These are phyloP conservation scores for Manis javanica DNA, from an alignment of 2,797 vertebrate species.

Conservation along the genomic window DNA sequence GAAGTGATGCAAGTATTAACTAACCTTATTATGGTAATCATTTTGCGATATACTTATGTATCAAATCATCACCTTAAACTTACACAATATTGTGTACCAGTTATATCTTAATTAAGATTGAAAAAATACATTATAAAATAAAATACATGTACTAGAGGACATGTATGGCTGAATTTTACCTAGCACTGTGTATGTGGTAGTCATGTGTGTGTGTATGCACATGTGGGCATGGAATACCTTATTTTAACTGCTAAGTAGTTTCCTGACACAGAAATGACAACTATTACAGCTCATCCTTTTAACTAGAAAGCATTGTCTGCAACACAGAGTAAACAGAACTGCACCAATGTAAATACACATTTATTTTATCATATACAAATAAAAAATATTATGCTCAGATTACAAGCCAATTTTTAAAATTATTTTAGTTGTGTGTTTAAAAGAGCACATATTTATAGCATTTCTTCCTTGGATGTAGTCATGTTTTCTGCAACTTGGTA, in stretches of 20 bases:
- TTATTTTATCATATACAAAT: constrained; percentile 48
- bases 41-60: not conserved
- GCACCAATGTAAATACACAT: constrained; percentile 48
- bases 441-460: constrained; percentile 71
- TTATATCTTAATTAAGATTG: too few relatives aligned
- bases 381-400: constrained; percentile 48
- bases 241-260: not conserved
- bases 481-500: constrained; percentile 39
- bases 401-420: not conserved
- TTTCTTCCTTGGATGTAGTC: constrained; percentile 72
- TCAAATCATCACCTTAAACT: not conserved
- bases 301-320: not conserved
- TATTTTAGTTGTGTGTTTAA: constrained; percentile 57
- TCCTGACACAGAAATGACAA: not conserved
- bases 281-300: not conserved
- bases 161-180: not conserved
- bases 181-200: not conserved
- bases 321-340: not conserved
- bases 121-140: not conserved
- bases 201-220: too few relatives aligned
- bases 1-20: not conserved
- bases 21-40: not conserved
- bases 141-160: too few relatives aligned
- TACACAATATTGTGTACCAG: not conserved
- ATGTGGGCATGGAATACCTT: not conserved